These are phyloP conservation scores for Pantala flavescens DNA, from an alignment of 1,140 invertebrate species.

Conservation along the genomic window DNA sequence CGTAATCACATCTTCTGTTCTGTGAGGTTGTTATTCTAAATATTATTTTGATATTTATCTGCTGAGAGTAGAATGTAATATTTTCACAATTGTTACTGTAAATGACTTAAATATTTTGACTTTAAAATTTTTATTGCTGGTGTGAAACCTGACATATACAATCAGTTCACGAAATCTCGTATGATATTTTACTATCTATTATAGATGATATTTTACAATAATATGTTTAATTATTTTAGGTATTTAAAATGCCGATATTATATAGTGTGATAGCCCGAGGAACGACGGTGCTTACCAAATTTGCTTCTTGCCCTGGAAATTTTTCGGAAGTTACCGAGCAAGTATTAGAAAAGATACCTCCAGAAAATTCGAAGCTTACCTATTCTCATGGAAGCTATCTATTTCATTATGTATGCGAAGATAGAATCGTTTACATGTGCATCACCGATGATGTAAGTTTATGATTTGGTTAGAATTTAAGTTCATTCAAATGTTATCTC, in stretches of 20 bases:
- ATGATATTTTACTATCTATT: too few relatives aligned
- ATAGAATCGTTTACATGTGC: conserved; percentile 81
- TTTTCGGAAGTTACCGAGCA: conserved; percentile 90
- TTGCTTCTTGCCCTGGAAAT: conserved; percentile 83
- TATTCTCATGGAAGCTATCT: conserved; percentile 86
- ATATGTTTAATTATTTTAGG: background rate
- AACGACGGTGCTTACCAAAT: conserved; percentile 77
- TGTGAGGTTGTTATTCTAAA: too few relatives aligned
- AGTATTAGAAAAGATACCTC: conserved; percentile 72
- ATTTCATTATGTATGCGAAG: conserved; percentile 84
- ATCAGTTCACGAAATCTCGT: too few relatives aligned
- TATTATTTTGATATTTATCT: too few relatives aligned
- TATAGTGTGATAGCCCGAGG: conserved; percentile 81
- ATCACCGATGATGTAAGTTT: conserved; percentile 88
- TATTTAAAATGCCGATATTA: conserved; percentile 62
- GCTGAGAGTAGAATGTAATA: too few relatives aligned
- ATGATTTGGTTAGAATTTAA: conserved; percentile 1
- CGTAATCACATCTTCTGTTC: too few relatives aligned
- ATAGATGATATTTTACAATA: too few relatives aligned
- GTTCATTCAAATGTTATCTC: conserved; percentile 11
- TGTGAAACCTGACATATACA: too few relatives aligned
- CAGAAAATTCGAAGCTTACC: conserved; percentile 77
- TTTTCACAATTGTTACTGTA: too few relatives aligned
- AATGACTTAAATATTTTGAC: too few relatives aligned
- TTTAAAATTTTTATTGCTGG: too few relatives aligned